Conservation (phyloP, 2,888 invertebrate species). For the Dasypogon diadema region DNA sequence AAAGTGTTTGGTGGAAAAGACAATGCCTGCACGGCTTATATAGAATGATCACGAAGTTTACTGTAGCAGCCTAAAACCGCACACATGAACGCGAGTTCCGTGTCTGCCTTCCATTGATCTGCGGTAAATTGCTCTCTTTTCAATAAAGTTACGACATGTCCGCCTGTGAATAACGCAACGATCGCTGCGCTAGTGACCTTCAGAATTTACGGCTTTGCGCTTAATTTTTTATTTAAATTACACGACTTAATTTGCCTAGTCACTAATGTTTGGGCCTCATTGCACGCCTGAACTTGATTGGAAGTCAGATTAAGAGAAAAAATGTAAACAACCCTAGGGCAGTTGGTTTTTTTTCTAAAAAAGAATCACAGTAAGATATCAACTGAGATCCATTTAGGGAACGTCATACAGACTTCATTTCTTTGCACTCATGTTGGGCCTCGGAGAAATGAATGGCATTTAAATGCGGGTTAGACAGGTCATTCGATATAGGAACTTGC, state of each 20-base stretch:
- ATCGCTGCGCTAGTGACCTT: constrained; percentile 21
- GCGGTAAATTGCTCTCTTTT: constrained; percentile 41
- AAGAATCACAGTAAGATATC: constrained; percentile 7
- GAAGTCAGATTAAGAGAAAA: not conserved
- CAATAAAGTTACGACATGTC: constrained; percentile 33
- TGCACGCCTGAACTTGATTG: not conserved
- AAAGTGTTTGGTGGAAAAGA: constrained; percentile 13
- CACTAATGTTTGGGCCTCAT: not conserved
- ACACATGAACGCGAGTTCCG: constrained; percentile 19
- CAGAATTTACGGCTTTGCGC: not conserved
- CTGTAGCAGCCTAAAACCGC: not conserved
- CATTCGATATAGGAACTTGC: too few relatives aligned
- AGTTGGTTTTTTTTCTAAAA: not conserved
- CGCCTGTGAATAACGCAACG: constrained; percentile 9
- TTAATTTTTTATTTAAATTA: constrained; percentile 19
- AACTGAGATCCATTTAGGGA: not conserved
- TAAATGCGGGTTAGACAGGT: too few relatives aligned
- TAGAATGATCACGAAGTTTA: constrained; percentile 37
- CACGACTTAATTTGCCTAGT: not conserved
- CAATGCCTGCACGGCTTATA: constrained; percentile 22
- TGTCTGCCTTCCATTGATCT: constrained; percentile 27
- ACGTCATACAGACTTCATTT: not conserved
- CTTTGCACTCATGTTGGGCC: not conserved
- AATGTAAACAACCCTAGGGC: constrained; percentile 29
- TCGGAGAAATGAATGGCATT: not conserved